Percentiles rank a stretch among this genome's conserved stretches.
phyloP scores from a whole-genome alignment of 2,113 vertebrate species.

The Noctilio leporinus region DNA sequence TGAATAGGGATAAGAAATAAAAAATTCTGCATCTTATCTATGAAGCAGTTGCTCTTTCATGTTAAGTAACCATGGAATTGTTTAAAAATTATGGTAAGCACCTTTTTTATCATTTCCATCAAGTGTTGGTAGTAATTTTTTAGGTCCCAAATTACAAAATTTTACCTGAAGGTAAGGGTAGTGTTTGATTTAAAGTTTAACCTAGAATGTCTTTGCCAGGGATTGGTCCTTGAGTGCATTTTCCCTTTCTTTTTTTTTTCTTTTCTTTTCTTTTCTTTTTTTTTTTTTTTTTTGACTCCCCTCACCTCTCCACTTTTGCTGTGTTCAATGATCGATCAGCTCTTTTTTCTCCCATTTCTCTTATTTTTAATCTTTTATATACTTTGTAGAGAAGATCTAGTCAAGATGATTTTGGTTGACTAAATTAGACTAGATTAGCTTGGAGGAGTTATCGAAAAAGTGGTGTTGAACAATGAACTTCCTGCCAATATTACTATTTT shows the following conservation, averaged over 20 bases:
- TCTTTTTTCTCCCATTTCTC: background rate
- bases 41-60: conserved; percentile 1
- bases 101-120: background rate
- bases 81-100: conserved; percentile 39
- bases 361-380: background rate
- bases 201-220: background rate
- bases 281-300: background rate
- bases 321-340: background rate
- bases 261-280: background rate
- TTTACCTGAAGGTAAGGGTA: background rate
- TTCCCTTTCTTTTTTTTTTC: background rate
- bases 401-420: background rate
- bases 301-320: background rate
- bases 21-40: conserved; percentile 6
- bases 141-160: conserved; percentile 11
- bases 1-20: conserved; percentile 5
- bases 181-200: background rate
- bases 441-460: background rate
- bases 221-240: background rate
- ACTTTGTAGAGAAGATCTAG: background rate
- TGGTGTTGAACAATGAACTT: conserved; percentile 21
- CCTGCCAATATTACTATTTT: background rate
- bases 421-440: background rate
- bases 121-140: background rate
- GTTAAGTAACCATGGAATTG: conserved; percentile 28